Conservation (phyloP, 2,797 vertebrate genomes). For the Cichlasoma orientale region DNA sequence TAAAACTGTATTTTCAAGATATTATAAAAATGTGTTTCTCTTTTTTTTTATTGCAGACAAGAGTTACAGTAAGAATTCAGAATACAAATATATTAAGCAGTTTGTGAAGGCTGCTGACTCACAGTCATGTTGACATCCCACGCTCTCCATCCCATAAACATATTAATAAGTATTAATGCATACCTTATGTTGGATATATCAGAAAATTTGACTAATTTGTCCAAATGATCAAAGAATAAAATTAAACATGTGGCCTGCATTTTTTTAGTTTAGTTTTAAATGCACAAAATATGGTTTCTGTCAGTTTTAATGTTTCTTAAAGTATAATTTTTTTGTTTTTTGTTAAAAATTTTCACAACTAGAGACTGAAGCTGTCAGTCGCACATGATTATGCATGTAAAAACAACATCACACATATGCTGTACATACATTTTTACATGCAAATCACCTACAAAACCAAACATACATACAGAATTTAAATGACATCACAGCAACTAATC, state of each 20-base stretch:
- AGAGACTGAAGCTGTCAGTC: not conserved
- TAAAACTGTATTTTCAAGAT: no score
- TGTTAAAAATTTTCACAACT: not conserved
- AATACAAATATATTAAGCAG: no score
- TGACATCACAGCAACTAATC: constrained; percentile 1
- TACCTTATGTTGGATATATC: not conserved
- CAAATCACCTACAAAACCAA: not conserved
- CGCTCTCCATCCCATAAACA: not conserved
- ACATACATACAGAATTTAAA: constrained; percentile 3
- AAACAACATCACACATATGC: not conserved
- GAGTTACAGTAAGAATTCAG: no score
- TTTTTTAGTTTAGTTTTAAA: not conserved
- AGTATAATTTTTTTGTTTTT: accelerated
- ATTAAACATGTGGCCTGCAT: no score
- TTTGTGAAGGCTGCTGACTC: accelerated
- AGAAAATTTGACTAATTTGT: not conserved
- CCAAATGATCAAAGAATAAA: accelerated
- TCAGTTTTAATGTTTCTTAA: not conserved
- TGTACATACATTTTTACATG: not conserved
- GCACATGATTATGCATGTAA: not conserved
- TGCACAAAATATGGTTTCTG: not conserved
- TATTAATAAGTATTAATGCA: not conserved
- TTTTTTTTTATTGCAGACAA: no score
- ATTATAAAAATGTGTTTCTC: no score
- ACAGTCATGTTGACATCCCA: not conserved